These are phyloP conservation scores for Ochotona curzoniae DNA, from an alignment of 2,113 vertebrate species.

Conservation along the genomic window DNA sequence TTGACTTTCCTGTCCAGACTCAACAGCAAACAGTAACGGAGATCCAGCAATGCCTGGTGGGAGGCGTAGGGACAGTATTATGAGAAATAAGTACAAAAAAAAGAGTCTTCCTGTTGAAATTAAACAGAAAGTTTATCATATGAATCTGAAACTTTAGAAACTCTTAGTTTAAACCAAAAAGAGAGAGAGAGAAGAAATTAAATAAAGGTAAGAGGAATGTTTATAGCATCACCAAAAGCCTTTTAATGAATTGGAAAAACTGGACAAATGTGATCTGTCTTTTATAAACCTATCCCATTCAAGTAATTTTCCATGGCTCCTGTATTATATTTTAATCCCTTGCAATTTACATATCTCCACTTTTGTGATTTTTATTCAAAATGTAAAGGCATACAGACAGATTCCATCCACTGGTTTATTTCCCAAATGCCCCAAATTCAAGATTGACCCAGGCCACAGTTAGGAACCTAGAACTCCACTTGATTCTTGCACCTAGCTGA, in stretches of 20 bases:
- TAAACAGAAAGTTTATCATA: background rate
- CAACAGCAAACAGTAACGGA: background rate
- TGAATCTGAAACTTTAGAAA: background rate
- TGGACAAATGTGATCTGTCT: background rate
- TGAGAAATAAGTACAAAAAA: background rate
- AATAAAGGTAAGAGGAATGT: background rate
- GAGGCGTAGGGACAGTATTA: background rate
- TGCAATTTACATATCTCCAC: background rate
- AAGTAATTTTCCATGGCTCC: background rate
- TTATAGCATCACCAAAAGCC: background rate
- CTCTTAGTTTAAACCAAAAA: background rate
- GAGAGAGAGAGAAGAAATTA: conserved; percentile 6
- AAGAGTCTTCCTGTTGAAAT: background rate
- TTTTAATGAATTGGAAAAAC: background rate
- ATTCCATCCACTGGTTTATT: too few species aligned
- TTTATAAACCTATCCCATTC: background rate
- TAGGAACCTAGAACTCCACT: too few species aligned
- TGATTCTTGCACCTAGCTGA: too few species aligned
- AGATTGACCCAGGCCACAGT: too few species aligned
- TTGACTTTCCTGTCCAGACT: background rate
- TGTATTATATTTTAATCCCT: background rate
- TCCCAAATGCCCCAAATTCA: too few species aligned
- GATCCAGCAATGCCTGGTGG: background rate
- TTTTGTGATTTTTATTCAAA: too few species aligned
- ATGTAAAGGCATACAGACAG: too few species aligned